phyloP scores from a whole-genome alignment of 2,113 vertebrate genomes.

The Chionodraco myersi region DNA sequence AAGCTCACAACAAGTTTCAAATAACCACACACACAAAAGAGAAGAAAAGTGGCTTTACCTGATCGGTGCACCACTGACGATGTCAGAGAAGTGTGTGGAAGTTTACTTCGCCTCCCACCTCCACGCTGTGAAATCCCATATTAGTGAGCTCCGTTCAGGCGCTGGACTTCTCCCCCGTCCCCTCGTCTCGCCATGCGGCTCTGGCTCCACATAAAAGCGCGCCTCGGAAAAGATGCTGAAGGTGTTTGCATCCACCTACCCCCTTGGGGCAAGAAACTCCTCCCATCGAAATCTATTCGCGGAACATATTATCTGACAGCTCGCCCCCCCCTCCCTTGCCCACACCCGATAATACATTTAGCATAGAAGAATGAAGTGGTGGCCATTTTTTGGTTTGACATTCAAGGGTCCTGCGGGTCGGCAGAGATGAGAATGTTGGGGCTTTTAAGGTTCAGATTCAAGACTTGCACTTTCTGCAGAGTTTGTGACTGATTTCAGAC shows the following conservation, averaged over 20 bases:
- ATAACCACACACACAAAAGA: neutral
- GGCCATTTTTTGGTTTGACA: neutral
- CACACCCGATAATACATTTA: conserved; percentile 37
- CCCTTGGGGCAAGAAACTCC: conserved; percentile 79
- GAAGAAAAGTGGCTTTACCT: conserved; percentile 46
- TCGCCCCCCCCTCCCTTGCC: conserved; percentile 20
- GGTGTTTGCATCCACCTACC: conserved; percentile 77
- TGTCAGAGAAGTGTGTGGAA: conserved; percentile 46
- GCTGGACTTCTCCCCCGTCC: conserved; percentile 40
- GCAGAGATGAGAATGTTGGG: too few relatives aligned
- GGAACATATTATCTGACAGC: conserved; percentile 74
- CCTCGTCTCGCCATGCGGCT: conserved; percentile 62
- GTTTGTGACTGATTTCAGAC: neutral
- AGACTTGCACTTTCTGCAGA: neutral
- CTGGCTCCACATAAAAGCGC: conserved; percentile 54
- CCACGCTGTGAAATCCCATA: conserved; percentile 52
- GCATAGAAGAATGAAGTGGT: neutral
- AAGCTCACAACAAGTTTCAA: neutral
- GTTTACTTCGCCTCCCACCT: conserved; percentile 39
- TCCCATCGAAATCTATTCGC: conserved; percentile 81
- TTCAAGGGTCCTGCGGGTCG: neutral
- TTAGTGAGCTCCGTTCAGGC: conserved; percentile 25
- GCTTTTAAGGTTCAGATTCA: neutral
- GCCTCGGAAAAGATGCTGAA: conserved; percentile 75
- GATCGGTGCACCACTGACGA: conserved; percentile 21